Conservation (phyloP, 2,888 invertebrate species). For the Nowickia ferox region DNA sequence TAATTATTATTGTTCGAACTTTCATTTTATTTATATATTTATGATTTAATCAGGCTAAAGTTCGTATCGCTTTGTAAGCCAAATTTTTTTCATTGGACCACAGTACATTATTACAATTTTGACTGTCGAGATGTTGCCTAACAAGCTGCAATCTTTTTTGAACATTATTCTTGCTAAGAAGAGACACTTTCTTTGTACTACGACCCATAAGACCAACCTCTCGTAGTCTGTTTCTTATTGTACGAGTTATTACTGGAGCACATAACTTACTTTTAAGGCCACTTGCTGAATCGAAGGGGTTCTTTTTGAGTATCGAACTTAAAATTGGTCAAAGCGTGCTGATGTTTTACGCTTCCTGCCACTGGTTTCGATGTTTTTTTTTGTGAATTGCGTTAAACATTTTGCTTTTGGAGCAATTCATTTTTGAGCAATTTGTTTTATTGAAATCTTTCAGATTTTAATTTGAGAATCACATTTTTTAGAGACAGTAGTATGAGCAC, state of each 20-base stretch:
- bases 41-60: no score
- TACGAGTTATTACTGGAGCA: neutral
- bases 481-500: neutral
- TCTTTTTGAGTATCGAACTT: neutral
- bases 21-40: no score
- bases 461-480: neutral
- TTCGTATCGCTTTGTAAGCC: no score
- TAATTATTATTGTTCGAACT: no score
- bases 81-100: no score
- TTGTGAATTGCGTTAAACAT: slow-evolving; percentile 10
- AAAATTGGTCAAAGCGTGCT: neutral
- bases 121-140: neutral
- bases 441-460: neutral
- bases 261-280: neutral
- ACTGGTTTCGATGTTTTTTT: neutral
- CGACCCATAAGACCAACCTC: neutral
- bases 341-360: slow-evolving; percentile 5
- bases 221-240: no score
- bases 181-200: neutral
- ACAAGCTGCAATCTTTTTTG: neutral
- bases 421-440: neutral
- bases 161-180: neutral
- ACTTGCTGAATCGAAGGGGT: neutral
- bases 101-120: neutral
- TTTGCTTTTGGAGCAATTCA: slow-evolving; percentile 6